These are phyloP conservation scores for Epirrhoe alternata DNA, from an alignment of 2,888 invertebrate species.

Conservation along the genomic window DNA sequence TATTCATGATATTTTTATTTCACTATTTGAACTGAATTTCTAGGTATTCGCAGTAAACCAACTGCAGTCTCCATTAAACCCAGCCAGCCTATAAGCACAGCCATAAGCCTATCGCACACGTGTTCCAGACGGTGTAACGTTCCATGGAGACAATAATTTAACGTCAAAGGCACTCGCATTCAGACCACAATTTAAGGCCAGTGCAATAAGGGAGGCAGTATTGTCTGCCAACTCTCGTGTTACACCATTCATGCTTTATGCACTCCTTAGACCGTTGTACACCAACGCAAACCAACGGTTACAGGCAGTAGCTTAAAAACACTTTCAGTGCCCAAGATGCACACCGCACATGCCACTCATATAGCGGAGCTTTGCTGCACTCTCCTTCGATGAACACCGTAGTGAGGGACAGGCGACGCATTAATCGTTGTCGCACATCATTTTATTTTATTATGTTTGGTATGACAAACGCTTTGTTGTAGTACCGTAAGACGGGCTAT, in stretches of 20 bases:
- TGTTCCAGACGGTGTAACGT: constrained; percentile 75
- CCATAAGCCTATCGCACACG: constrained; percentile 74
- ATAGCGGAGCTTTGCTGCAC: no score
- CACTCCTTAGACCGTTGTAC: constrained; percentile 44
- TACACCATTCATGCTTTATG: constrained; percentile 76
- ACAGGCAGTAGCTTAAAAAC: neutral
- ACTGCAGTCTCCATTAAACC: constrained; percentile 27
- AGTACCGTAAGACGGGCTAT: no score
- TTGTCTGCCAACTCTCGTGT: constrained; percentile 77
- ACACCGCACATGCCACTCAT: no score
- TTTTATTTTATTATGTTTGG: no score
- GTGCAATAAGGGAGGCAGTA: constrained; percentile 81
- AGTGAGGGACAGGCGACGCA: neutral
- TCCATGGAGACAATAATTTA: constrained; percentile 81
- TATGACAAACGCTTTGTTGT: no score
- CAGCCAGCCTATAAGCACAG: constrained; percentile 31
- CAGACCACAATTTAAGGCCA: constrained; percentile 84
- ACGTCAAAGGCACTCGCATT: constrained; percentile 82
- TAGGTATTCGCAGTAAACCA: constrained; percentile 6
- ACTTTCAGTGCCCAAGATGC: no score
- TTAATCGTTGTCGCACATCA: no score
- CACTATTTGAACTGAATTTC: neutral
- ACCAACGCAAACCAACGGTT: constrained; percentile 7
- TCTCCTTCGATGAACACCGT: neutral
- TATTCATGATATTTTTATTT: neutral